These are phyloP conservation scores for Drosophila parvula DNA, from an alignment of 1,140 invertebrate genomes.

Conservation along the genomic window DNA sequence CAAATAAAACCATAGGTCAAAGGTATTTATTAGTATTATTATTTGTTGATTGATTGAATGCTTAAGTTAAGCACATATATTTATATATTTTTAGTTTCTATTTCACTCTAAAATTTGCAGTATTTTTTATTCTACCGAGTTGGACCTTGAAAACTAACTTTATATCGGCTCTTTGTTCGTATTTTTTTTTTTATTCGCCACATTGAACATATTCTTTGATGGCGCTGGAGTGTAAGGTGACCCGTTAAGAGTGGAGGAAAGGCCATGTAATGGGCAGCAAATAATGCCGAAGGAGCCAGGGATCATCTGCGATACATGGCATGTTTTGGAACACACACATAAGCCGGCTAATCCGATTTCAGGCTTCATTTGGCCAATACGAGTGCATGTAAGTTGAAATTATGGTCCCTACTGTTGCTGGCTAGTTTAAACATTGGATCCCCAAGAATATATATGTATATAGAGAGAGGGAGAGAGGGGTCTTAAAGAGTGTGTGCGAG, in stretches of 20 bases:
- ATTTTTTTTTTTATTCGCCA: slow-evolving; percentile 3
- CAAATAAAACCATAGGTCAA: background rate
- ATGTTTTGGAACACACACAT: background rate
- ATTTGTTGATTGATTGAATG: background rate
- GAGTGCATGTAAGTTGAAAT: slow-evolving; percentile 24
- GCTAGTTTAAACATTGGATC: slow-evolving; percentile 4
- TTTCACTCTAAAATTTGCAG: too few species aligned
- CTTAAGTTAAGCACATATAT: too few species aligned
- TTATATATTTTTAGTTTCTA: too few species aligned
- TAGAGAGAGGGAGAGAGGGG: background rate
- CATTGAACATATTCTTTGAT: slow-evolving; percentile 18
- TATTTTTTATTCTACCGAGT: background rate
- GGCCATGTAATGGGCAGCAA: background rate
- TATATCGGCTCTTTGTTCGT: background rate
- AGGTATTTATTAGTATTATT: background rate
- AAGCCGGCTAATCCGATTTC: slow-evolving; percentile 22
- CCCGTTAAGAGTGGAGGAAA: slow-evolving; percentile 3
- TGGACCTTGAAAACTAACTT: background rate
- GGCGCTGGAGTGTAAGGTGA: slow-evolving; percentile 12
- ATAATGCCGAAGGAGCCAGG: background rate
- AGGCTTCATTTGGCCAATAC: slow-evolving; percentile 22
- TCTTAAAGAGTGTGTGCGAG: background rate
- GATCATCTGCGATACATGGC: slow-evolving; percentile 11
- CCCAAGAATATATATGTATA: background rate
- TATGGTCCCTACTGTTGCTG: slow-evolving; percentile 5